A percentile compares a stretch with the other conserved stretches of the same genome.
Evolutionary conservation across 2,888 invertebrate species (phyloP).

Genomic region (Tiliacea aurago): DNA sequence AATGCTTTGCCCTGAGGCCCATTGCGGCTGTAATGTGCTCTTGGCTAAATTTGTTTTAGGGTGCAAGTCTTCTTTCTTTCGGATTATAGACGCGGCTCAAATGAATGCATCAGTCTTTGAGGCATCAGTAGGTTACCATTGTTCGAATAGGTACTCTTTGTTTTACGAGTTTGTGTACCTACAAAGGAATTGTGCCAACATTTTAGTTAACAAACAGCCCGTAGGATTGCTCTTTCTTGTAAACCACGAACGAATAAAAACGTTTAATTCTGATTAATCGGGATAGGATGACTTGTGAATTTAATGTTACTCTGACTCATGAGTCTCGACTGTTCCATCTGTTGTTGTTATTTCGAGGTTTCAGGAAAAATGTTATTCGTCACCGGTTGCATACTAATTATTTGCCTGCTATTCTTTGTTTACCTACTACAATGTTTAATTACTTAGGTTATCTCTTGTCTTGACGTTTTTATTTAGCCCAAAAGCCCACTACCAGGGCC

Average conservation of each 20-base stretch:
- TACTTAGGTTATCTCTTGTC: not conserved
- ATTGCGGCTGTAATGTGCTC: not conserved
- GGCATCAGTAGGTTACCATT: not conserved
- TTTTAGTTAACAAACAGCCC: slow-evolving; percentile 13
- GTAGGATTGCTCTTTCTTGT: not conserved
- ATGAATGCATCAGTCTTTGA: too few species aligned
- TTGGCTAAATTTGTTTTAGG: not conserved
- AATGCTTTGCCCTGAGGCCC: not conserved
- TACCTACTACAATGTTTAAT: not conserved
- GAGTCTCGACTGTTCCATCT: slow-evolving; percentile 12
- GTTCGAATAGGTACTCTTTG: not conserved
- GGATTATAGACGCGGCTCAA: not conserved
- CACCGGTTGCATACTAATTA: not conserved
- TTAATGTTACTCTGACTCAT: slow-evolving; percentile 14
- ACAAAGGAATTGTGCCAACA: not conserved
- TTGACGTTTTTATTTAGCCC: not conserved
- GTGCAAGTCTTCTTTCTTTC: not conserved
- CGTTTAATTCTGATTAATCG: slow-evolving; percentile 12
- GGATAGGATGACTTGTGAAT: slow-evolving; percentile 13
- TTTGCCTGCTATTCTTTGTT: not conserved
- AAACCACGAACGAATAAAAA: not conserved
- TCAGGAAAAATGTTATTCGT: slow-evolving; percentile 13
- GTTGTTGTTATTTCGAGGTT: slow-evolving; percentile 8
- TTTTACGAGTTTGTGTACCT: not conserved
- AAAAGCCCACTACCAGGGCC: not conserved